Evolutionary conservation across 2,797 vertebrate species (phyloP), one percentile per base, ranked within the genome.

Genomic region (Cyclopterus lumpus): DNA sequence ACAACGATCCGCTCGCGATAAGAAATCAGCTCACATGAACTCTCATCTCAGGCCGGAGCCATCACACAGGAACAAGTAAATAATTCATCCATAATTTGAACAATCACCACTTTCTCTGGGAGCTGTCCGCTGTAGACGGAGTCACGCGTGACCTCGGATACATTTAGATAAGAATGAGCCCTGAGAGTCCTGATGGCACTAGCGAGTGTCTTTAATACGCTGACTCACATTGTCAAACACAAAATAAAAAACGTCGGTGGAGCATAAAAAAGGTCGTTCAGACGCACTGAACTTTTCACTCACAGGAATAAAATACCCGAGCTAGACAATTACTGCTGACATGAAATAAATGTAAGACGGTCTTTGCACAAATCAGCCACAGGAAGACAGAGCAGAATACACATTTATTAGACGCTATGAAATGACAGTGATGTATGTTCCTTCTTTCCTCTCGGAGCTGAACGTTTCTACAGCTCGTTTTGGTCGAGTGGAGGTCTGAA

Each of bases 311-410:
- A 59, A 55, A n/a, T 22, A 20, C 10, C 49, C 7, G 6, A 59
- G 57, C 20, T 12, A n/a, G 38, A 0, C 14, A 61, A 48, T 68
- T 8, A 49, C 54, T 36, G 53, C 67, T 55, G 53, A 65, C 44
- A 68, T 57, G 28, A 67, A n/a, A 46, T 38, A 48, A 67, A 71
- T 12, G 1, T 24, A 7, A 71, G 67, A 59, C 34, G 38, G 26
- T 64, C 24, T 8, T 59, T 58, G 59, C 53, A 63, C 11, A 57
- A 65, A 59, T 30, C 28, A 48, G 2, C 28, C 32, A 58, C 42
- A 15, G 38, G 24, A 63, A 15, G 24, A 24, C 34, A 16, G 22
- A 34, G n/a, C 28, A 22, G 18, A 24, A 18, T 26, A 65, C 10
- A 38, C 26, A 30, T 66, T 53, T 51, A 40, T 40, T 36, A 26